These are phyloP conservation scores for Sander lucioperca DNA, from an alignment of 2,113 vertebrate genomes.

Conservation along the genomic window DNA sequence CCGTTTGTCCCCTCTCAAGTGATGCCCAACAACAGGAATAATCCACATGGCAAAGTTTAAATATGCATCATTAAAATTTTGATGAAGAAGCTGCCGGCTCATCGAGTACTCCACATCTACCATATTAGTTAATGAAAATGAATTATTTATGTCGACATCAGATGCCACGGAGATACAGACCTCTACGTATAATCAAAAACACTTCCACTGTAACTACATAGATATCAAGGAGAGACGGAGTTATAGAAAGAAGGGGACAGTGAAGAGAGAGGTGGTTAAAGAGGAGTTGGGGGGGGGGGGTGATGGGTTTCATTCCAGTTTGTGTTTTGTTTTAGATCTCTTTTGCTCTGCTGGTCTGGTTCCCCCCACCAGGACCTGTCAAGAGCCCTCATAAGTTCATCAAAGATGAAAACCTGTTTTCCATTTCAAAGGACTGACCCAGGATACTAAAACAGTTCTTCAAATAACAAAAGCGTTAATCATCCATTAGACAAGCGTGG, in stretches of 20 bases:
- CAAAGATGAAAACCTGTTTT: slow-evolving; percentile 83
- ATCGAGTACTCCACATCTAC: slow-evolving; percentile 44
- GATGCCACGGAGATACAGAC: slow-evolving; percentile 45
- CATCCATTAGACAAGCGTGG: slow-evolving; percentile 73
- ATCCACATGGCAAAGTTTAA: slow-evolving; percentile 64
- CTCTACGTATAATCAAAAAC: slow-evolving; percentile 34
- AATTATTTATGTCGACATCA: slow-evolving; percentile 78
- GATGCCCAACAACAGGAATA: slow-evolving; percentile 61
- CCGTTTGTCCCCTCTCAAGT: slow-evolving; percentile 56
- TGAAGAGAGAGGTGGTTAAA: slow-evolving; percentile 23
- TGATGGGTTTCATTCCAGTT: not conserved
- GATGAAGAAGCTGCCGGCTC: slow-evolving; percentile 69
- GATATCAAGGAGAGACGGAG: not conserved
- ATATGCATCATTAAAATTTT: slow-evolving; percentile 76
- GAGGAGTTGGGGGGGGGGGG: slow-evolving; percentile 13
- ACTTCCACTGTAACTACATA: slow-evolving; percentile 26
- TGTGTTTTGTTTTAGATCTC: slow-evolving; percentile 24
- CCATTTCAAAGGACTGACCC: slow-evolving; percentile 81
- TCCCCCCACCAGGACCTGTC: slow-evolving; percentile 68
- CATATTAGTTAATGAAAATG: slow-evolving; percentile 71
- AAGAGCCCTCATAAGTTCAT: slow-evolving; percentile 85
- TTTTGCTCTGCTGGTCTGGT: slow-evolving; percentile 47
- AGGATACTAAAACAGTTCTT: slow-evolving; percentile 69
- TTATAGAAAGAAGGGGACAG: slow-evolving; percentile 22
- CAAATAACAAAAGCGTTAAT: slow-evolving; percentile 77